Base-by-base conservation (phyloP, 2,113 vertebrate genomes). In the Tragulus kanchil region DNA sequence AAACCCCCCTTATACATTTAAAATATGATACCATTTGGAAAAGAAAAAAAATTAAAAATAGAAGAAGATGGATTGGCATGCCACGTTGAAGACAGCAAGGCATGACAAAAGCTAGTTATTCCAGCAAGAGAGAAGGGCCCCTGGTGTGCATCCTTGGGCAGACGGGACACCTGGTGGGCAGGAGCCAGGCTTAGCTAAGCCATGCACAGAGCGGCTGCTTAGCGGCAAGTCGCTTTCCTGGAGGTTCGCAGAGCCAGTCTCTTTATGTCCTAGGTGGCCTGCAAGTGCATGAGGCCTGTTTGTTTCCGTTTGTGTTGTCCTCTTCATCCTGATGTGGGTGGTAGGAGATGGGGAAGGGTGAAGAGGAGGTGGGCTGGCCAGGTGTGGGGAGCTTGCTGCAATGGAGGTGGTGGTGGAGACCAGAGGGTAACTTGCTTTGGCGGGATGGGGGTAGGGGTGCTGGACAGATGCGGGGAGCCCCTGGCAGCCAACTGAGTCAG, bases 401-500 rank as follows among this genome's bases (percentile, higher is more conserved):
- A 23, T 2, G 6, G 50, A 58, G 71, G 69, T 3, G 2, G 12
- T 1, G 3, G 17, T 1, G 62, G 58, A 65, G 62, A 54, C 8
- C 13, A 64, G 25, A 86, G 5, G 42, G 17, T 4, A 2, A 15
- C 59, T 58, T 36, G 36, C 62, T 73, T 42, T 12, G 16, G 42
- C 12, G 5, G 4, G 52, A 6, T 6, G 45, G 9, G 45, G 73
- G 48, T 48, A 42, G 25, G 19, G 42, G 10, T 16, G 1, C 36
- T 42, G 25, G 69, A 7, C 21, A 2, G n/a, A 28, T 1, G 50
- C 28, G 5, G 45, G 75, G 61, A 86, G 21, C 21, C 6, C 3
- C 48, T 4, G 11, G 4, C 4, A 1, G 26, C 19, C 31, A 50
- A 10, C 28, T 2, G 36, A 0, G 5, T 1, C 0, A 0, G 21